Percentiles rank a stretch among this genome's conserved stretches.
Evolutionary conservation across 2,113 vertebrate genomes (phyloP).

Genomic region (Tenrec ecaudatus): DNA sequence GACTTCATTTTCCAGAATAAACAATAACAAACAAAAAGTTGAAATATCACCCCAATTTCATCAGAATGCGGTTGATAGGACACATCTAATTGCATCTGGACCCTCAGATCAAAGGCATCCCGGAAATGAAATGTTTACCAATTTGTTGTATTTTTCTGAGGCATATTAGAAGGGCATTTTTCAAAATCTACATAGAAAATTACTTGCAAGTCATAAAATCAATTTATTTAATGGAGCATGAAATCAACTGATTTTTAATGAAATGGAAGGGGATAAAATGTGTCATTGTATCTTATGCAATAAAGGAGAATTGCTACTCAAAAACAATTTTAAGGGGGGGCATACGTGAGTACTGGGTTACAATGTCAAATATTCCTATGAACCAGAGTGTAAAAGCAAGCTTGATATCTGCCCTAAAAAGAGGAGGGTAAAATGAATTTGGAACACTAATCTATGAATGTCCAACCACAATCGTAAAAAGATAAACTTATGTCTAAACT

Average conservation of each 20-base stretch:
- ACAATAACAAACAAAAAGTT: not conserved
- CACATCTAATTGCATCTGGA: constrained; percentile 21
- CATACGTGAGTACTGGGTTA: not conserved
- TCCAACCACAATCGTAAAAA: constrained; percentile 1
- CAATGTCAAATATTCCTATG: constrained; percentile 10
- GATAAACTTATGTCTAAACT: not conserved
- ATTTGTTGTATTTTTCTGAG: constrained; percentile 14
- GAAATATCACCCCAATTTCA: not conserved
- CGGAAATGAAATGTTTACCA: constrained; percentile 57
- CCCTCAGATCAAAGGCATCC: not conserved
- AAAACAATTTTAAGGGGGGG: not conserved
- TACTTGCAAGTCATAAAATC: constrained; percentile 59
- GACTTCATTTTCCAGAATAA: constrained; percentile 46
- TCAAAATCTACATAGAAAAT: constrained; percentile 59
- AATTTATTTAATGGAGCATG: constrained; percentile 65
- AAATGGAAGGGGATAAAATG: constrained; percentile 49
- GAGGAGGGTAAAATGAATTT: not conserved
- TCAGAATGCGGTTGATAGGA: not conserved
- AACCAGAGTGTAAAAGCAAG: not conserved
- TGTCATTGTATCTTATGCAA: not conserved
- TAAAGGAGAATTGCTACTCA: constrained; percentile 32
- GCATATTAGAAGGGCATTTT: constrained; percentile 57
- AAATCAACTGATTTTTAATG: constrained; percentile 70
- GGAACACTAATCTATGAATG: constrained; percentile 20
- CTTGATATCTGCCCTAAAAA: not conserved